Evolutionary conservation across 1,140 invertebrate species (phyloP), one percentile per base, ranked within the genome.

Genomic region (Leptonema lineaticorne): DNA sequence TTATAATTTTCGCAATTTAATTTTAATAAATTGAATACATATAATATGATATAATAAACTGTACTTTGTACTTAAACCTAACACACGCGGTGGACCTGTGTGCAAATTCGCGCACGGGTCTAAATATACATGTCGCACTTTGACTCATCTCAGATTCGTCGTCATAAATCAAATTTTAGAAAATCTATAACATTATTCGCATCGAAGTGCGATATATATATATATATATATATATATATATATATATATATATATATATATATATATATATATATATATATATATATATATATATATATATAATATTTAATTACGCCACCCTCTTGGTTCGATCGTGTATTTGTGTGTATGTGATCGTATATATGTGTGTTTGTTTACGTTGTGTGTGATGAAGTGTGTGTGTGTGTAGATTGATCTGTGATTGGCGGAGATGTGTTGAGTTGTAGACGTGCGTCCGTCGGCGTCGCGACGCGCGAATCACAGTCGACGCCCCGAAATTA

Each of bases 381-480:
- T 41, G 16, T 9, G 37, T 41, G 9, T 9, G 37, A 3, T 14
- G 11, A 1, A 2, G 46, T 20, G 9, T 53, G 22, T 4, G 20
- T 4, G 50, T 53, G 50, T 26, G n/a, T 26, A 7, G 24, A 24
- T 53, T 53, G 50, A 53, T 53, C 27, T 53, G 50, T 53, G 50
- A 53, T 53, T 53, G 50, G 50, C 27, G 50, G n/a, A 53, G 50
- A 11, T 11, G 50, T 3, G 50, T 53, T 20, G 22, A 18, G 50
- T 53, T 24, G n/a, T n/a, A n/a, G 50, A 53, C 50, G 50, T 53
- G 50, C 50, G 50, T 53, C 50, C 50, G 24, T 7, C n/a, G 50
- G 50, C 50, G 50, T 53, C 50, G 50, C 50, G 50, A 53, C 50
- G 50, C 50, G 50, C 50, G 50, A 53, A 53, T 53, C 50, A 53